These are phyloP conservation scores for Argopecten irradians DNA, from an alignment of 1,140 invertebrate species.

Conservation along the genomic window DNA sequence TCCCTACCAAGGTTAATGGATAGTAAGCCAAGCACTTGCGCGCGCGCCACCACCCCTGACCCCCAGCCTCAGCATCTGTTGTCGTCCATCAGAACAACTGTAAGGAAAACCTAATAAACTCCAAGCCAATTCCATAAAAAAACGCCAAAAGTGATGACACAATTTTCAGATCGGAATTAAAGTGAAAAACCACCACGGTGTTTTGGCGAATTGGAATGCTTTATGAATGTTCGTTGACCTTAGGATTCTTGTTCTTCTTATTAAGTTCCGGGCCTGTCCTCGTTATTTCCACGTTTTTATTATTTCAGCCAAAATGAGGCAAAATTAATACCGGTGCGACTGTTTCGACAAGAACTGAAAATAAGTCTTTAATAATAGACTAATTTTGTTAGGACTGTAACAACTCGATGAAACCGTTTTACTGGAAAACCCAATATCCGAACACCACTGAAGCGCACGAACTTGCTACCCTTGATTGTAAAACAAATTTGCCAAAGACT, in stretches of 20 bases:
- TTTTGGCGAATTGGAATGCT: background rate
- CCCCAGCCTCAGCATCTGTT: background rate
- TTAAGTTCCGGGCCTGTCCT: background rate
- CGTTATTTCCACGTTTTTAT: background rate
- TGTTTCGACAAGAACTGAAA: constrained; percentile 11
- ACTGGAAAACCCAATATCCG: background rate
- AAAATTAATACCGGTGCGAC: background rate
- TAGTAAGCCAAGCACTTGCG: constrained; percentile 7
- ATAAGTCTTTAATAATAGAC: background rate
- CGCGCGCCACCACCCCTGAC: background rate
- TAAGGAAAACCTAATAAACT: background rate
- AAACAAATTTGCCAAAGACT: background rate
- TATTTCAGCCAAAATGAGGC: background rate
- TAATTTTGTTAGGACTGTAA: background rate
- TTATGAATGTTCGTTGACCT: background rate
- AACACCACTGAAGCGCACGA: background rate
- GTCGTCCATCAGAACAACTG: background rate
- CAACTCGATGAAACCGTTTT: constrained; percentile 8
- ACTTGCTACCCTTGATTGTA: background rate
- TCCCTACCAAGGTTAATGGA: background rate
- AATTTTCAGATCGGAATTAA: background rate
- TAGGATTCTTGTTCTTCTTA: background rate
- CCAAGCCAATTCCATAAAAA: background rate
- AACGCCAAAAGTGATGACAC: background rate
- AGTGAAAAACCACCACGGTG: background rate